phyloP scores from a whole-genome alignment of 2,797 vertebrate genomes.

The Alectoris magna region DNA sequence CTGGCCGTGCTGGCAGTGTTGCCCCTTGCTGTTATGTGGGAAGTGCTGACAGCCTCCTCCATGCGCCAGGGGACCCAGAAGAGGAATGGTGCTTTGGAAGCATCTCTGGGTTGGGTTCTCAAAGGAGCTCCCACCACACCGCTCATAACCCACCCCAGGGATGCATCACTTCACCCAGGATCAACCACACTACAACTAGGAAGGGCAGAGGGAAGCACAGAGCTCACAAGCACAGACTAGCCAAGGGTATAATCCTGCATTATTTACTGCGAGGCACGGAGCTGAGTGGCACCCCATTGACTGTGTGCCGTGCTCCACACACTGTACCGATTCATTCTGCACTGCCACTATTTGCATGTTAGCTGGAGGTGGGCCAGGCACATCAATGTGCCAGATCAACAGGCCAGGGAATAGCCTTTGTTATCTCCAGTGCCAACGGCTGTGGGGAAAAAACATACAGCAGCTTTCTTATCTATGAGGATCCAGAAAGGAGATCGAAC shows the following conservation, averaged over 20 bases:
- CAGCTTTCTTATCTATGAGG: constrained; percentile 14
- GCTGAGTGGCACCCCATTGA: constrained; percentile 65
- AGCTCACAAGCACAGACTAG: neutral
- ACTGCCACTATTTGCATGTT: neutral
- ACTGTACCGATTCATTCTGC: constrained; percentile 47
- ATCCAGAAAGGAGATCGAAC: constrained; percentile 51
- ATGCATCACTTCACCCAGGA: neutral
- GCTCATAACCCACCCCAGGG: neutral
- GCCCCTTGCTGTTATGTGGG: neutral
- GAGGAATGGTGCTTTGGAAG: neutral
- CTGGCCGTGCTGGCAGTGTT: neutral
- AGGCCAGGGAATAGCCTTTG: constrained; percentile 39
- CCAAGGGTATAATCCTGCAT: constrained; percentile 57
- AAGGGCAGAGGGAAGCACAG: neutral
- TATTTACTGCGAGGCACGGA: constrained; percentile 49
- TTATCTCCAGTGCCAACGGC: neutral
- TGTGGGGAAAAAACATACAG: constrained; percentile 17
- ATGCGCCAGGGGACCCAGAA: neutral
- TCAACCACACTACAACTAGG: neutral
- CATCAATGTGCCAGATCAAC: constrained; percentile 14
- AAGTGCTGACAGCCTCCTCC: neutral
- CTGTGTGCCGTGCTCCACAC: constrained; percentile 48
- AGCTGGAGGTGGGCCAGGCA: constrained; percentile 46
- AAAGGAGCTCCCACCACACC: neutral
- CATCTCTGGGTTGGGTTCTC: neutral